Conservation (phyloP, 1,140 invertebrate species). For the Leptopilina clavipes region DNA sequence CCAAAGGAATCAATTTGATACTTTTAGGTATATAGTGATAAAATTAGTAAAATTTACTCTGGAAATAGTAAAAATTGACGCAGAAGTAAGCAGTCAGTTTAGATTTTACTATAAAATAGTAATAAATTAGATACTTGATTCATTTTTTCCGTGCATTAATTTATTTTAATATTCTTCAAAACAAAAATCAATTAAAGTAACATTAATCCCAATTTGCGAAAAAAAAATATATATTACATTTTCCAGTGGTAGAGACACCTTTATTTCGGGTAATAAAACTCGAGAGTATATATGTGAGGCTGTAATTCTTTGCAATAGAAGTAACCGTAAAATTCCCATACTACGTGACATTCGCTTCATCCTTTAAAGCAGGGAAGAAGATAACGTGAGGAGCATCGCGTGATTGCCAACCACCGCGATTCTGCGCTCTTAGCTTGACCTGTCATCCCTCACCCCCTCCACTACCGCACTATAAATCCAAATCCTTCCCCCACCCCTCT, state of each 20-base stretch:
- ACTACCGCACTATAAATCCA: neutral
- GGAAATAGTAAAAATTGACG: too few species aligned
- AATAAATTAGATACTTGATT: too few species aligned
- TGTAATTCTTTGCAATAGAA: constrained; percentile 59
- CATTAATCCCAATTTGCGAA: neutral
- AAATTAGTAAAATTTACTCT: too few species aligned
- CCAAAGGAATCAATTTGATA: too few species aligned
- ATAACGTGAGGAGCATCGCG: constrained; percentile 61
- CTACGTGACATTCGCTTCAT: constrained; percentile 60
- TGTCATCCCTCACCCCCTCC: constrained; percentile 25
- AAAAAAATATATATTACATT: constrained; percentile 29
- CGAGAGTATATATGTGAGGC: constrained; percentile 41
- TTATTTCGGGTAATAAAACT: constrained; percentile 48
- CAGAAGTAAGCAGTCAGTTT: too few species aligned
- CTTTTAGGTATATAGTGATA: too few species aligned
- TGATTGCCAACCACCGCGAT: constrained; percentile 59
- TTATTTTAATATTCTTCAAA: too few species aligned
- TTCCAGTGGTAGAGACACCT: constrained; percentile 36
- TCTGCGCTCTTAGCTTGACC: constrained; percentile 43
- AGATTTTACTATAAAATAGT: too few species aligned
- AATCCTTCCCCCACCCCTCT: neutral
- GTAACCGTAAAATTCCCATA: constrained; percentile 59
- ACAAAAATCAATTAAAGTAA: neutral
- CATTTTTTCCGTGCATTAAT: too few species aligned
- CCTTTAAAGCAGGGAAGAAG: constrained; percentile 55